Percentiles rank a stretch among this genome's conserved stretches.
These are phyloP conservation scores for Oreochromis grahami DNA, from an alignment of 2,797 vertebrate species.

Conservation along the genomic window DNA sequence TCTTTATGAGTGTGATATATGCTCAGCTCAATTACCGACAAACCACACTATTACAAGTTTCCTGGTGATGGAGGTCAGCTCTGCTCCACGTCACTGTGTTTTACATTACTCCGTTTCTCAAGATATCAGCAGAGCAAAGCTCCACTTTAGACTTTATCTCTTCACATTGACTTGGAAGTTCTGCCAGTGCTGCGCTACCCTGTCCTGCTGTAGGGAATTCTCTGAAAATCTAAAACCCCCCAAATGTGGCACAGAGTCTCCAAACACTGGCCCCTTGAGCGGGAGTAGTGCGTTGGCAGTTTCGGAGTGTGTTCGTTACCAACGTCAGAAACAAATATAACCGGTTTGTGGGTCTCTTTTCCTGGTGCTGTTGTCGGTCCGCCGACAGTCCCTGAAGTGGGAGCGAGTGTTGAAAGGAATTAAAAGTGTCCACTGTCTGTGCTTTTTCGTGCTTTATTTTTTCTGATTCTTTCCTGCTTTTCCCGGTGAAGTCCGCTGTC, in stretches of 20 bases:
- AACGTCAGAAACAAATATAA: not conserved
- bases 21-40: not conserved
- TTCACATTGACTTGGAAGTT: not conserved
- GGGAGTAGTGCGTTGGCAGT: not conserved
- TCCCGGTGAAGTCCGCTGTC: not conserved
- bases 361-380: not conserved
- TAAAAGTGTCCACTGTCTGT: not conserved
- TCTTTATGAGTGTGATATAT: conserved; percentile 3
- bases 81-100: not conserved
- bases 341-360: not conserved
- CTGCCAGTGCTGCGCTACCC: not conserved
- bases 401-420: not conserved
- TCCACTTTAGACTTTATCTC: not conserved
- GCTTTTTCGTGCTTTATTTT: not conserved
- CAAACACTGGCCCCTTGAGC: not conserved
- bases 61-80: not conserved
- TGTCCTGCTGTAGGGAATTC: not conserved
- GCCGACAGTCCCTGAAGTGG: not conserved
- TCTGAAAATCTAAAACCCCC: not conserved
- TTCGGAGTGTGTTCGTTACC: not conserved
- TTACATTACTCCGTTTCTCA: not conserved
- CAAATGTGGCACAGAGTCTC: not conserved
- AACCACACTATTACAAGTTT: not conserved
- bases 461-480: not conserved
- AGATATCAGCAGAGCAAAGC: not conserved